Evolutionary conservation across 2,113 vertebrate species (phyloP), one percentile per base, ranked within the genome.

Genomic region (Rynchops niger): DNA sequence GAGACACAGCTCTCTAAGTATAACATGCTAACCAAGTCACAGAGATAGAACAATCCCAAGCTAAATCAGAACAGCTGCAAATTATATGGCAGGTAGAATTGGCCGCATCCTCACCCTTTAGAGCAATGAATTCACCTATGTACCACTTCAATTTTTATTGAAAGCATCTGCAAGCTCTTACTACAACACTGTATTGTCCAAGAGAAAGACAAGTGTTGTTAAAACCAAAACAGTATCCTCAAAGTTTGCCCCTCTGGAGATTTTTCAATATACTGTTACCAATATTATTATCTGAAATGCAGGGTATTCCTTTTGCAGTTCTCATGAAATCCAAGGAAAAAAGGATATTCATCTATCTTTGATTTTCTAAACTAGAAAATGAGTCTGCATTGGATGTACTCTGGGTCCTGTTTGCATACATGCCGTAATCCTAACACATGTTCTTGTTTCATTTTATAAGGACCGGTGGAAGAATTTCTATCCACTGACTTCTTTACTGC

Each of bases 361-460:
- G 34, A 73, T 90, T 62, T 94, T 85, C 32, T 92, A 29, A 30
- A 70, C 53, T 73, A 88, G 62, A 73, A 96, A 89, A 70, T 55
- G 7, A 26, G 38, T 77, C 71, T 77, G 23, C 30, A 19, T 73
- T 86, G 40, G 77, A 63, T 12, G 63, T 71, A 78, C 55, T 78
- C 80, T 92, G 82, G 55, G 76, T 92, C 69, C 27, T 88, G 55
- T 90, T 78, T 83, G 63, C 86, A 72, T 52, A 43, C 11, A 83
- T 83, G 88, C 47, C 86, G 90, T 94, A 93, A 96, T 92, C 76
- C 88, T 95, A 94, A 81, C 95, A 97, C 90, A 47, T 93, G 82
- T 93, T 97, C 95, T 88, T 94, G 36, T 97, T 97, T 95, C 95
- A 82, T 92, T 96, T 97, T 96, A 95, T 90, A 92, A 95, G 92